A percentile compares a stretch with the other conserved stretches of the same genome.
Evolutionary conservation across 1,140 invertebrate species (phyloP).

Genomic region (Drosophila sp.): DNA sequence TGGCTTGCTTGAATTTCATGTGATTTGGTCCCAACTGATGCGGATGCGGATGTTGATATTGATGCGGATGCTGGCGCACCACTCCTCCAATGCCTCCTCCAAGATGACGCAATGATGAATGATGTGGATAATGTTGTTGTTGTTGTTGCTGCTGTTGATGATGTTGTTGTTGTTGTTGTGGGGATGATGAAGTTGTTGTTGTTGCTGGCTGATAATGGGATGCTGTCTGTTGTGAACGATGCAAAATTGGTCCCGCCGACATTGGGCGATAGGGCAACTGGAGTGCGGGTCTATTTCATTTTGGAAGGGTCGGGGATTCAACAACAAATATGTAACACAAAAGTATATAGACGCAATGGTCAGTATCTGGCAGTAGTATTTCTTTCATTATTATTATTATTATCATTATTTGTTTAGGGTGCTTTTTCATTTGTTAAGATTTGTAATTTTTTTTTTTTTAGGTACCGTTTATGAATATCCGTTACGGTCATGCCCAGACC

Average conservation of each 20-base stretch:
- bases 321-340: slow-evolving; percentile 40
- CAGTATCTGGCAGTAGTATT: slow-evolving; percentile 29
- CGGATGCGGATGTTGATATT: not conserved
- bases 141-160: slow-evolving; percentile 43
- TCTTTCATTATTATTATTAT: not conserved
- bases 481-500: slow-evolving; percentile 79
- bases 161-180: slow-evolving; percentile 27
- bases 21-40: slow-evolving; percentile 71
- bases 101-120: slow-evolving; percentile 80
- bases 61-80: slow-evolving; percentile 51
- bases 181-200: slow-evolving; percentile 48
- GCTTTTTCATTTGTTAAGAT: slow-evolving; percentile 5
- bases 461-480: slow-evolving; percentile 82
- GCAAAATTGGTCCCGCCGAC: slow-evolving; percentile 82
- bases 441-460: slow-evolving; percentile 26
- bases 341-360: slow-evolving; percentile 41
- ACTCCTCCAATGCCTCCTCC: slow-evolving; percentile 62
- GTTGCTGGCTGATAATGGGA: slow-evolving; percentile 72
- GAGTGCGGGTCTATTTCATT: slow-evolving; percentile 68
- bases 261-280: slow-evolving; percentile 82
- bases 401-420: not conserved
- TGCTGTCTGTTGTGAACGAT: slow-evolving; percentile 78
- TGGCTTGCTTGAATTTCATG: slow-evolving; percentile 65
- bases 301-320: not conserved
- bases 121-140: slow-evolving; percentile 67